Percentiles rank a stretch among this genome's conserved stretches.
phyloP scores from a whole-genome alignment of 2,888 invertebrate genomes.

The Leucoma salicis region DNA sequence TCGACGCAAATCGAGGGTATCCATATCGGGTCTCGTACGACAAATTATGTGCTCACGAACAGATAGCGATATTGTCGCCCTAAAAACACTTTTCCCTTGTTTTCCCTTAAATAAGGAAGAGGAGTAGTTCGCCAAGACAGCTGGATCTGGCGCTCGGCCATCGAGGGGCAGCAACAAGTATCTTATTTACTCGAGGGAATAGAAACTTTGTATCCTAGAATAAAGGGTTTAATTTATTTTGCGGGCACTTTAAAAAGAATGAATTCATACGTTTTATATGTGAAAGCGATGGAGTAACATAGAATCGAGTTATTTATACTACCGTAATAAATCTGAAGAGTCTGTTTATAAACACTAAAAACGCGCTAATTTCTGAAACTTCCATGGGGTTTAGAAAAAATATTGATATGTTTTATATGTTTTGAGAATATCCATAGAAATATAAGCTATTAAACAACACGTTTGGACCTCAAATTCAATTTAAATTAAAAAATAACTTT shows the following conservation, averaged over 20 bases:
- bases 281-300: conserved; percentile 60
- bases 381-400: too few relatives aligned
- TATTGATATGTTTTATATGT: too few relatives aligned
- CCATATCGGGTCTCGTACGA: conserved; percentile 59
- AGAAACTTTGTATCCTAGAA: conserved; percentile 44
- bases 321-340: too few relatives aligned
- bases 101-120: conserved; percentile 66
- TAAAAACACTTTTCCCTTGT: conserved; percentile 71
- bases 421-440: too few relatives aligned
- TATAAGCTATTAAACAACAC: too few relatives aligned
- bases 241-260: conserved; percentile 31
- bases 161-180: conserved; percentile 74
- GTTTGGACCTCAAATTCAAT: too few relatives aligned
- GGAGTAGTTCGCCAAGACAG: conserved; percentile 69
- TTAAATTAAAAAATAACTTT: too few relatives aligned
- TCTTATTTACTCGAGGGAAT: conserved; percentile 45
- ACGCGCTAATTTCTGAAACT: too few relatives aligned
- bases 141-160: conserved; percentile 67
- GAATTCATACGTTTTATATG: conserved; percentile 60
- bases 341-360: too few relatives aligned
- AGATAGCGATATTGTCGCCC: conserved; percentile 67
- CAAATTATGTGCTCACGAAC: conserved; percentile 68
- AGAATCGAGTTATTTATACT: conserved; percentile 45
- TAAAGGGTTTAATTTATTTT: conserved; percentile 49
- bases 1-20: conserved; percentile 44